Conservation (phyloP, 1,140 invertebrate species). For the Laodelphax striatellus region DNA sequence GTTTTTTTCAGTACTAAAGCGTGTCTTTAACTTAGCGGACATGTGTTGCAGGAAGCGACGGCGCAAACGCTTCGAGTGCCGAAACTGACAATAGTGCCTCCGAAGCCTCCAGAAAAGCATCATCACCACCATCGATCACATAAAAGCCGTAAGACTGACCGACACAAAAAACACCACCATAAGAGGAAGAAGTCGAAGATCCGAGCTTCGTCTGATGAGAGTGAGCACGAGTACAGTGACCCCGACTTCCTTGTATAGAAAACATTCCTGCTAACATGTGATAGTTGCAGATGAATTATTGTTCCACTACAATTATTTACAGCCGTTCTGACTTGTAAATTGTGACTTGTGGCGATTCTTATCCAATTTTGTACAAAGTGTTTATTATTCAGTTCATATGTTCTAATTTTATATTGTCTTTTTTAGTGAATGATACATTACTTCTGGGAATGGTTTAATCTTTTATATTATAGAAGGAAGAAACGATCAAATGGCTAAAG, state of each 20-base stretch:
- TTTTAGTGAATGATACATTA: no score
- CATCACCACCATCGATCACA: constrained; percentile 39
- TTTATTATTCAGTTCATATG: no score
- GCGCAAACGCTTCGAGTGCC: constrained; percentile 36
- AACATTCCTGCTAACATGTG: constrained; percentile 3
- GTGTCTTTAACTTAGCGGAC: no score
- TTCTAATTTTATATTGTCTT: no score
- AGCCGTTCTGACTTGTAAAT: no score
- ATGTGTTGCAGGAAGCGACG: constrained; percentile 16
- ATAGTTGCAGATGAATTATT: neutral
- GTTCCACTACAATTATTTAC: no score
- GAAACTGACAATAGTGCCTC: constrained; percentile 41
- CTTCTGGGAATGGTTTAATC: no score
- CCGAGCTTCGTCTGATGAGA: constrained; percentile 48
- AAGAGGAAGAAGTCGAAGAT: constrained; percentile 52
- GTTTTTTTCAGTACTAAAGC: no score
- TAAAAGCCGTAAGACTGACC: constrained; percentile 40
- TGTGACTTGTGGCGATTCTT: no score
- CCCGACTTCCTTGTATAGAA: constrained; percentile 48
- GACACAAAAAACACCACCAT: constrained; percentile 51
- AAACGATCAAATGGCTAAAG: no score
- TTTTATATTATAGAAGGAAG: no score
- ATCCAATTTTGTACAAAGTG: no score
- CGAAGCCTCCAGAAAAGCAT: constrained; percentile 35
- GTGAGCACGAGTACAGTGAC: constrained; percentile 54